These are phyloP conservation scores for Phasianus colchicus DNA, from an alignment of 2,113 vertebrate genomes.

Conservation along the genomic window DNA sequence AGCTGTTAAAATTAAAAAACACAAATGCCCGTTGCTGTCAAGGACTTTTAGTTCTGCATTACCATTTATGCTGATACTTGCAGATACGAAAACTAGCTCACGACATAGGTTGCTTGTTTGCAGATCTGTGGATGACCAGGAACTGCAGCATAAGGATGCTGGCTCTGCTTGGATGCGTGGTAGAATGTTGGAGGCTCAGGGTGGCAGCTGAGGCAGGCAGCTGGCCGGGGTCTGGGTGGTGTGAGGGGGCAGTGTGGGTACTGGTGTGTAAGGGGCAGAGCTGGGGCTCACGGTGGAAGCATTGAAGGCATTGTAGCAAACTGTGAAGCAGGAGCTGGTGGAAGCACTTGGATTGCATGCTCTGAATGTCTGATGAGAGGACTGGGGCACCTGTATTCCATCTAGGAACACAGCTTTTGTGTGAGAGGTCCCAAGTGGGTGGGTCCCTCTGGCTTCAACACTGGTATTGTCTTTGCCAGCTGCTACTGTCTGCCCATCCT, in stretches of 20 bases:
- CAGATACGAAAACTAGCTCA: constrained; percentile 45
- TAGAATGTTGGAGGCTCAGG: background rate
- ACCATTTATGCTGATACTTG: constrained; percentile 66
- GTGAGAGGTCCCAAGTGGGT: background rate
- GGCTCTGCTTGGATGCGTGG: background rate
- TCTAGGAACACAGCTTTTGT: background rate
- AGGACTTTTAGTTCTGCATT: constrained; percentile 60
- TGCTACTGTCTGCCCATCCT: background rate
- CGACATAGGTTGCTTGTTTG: constrained; percentile 9
- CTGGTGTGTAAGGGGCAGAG: background rate
- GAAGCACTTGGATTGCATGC: background rate
- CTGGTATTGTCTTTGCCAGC: background rate
- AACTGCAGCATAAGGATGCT: background rate
- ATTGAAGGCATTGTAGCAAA: background rate
- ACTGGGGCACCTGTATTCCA: background rate
- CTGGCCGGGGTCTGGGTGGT: background rate
- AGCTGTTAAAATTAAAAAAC: background rate
- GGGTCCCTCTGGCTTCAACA: background rate
- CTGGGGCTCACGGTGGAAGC: background rate
- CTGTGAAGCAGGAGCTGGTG: background rate
- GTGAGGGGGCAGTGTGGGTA: background rate
- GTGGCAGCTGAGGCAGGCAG: background rate
- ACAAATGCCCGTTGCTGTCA: background rate
- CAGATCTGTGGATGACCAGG: constrained; percentile 23
- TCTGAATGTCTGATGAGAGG: background rate